Conservation (phyloP, 2,113 vertebrate species). For the Pygathrix nemaeus region DNA sequence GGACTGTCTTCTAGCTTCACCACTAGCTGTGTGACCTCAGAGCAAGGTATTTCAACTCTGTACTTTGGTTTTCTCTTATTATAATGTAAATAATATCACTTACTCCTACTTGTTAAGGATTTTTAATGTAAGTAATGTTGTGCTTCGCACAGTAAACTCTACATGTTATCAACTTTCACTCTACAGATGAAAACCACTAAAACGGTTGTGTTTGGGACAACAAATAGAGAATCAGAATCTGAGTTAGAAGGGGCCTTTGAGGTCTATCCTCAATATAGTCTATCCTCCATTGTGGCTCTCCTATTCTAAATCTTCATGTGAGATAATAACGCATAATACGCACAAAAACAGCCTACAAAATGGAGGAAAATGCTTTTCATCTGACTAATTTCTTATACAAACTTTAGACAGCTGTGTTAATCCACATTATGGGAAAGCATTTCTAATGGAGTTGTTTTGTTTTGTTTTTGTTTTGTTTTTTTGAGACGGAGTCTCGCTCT, state of each 20-base stretch:
- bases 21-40: background rate
- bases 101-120: background rate
- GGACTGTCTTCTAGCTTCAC: background rate
- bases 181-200: background rate
- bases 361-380: constrained; percentile 16
- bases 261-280: background rate
- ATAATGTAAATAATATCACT: background rate
- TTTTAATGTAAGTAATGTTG: background rate
- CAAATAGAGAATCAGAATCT: background rate
- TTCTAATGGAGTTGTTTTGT: constrained; percentile 21
- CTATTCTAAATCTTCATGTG: background rate
- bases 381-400: background rate
- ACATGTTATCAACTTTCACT: background rate
- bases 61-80: background rate
- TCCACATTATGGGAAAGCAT: background rate
- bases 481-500: too few species aligned
- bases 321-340: background rate
- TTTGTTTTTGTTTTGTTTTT: too few species aligned
- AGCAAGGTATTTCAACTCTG: background rate
- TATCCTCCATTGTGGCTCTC: background rate
- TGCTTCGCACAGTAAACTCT: background rate
- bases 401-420: constrained; percentile 18
- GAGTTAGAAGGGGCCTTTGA: background rate
- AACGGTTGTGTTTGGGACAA: background rate
- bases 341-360: constrained; percentile 19